A percentile compares a stretch with the other conserved stretches of the same genome.
Evolutionary conservation across 2,888 invertebrate species (phyloP).

Genomic region (Tanypteryx hageni): DNA sequence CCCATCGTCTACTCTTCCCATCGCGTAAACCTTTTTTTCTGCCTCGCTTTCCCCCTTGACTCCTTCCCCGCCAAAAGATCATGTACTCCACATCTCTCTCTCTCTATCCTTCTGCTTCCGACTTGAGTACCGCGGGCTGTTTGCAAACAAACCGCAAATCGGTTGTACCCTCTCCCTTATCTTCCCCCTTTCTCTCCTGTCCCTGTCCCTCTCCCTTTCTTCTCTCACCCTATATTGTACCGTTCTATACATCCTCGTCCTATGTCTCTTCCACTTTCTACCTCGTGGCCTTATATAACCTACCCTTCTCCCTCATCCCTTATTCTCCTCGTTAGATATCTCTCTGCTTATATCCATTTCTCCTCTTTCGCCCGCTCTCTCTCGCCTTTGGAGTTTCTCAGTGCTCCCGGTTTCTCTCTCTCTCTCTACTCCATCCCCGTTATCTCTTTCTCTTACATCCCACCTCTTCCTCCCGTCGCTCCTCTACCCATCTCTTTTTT

Average conservation of each 20-base stretch:
- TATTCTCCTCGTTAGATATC: not conserved
- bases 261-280: not conserved
- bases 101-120: not conserved
- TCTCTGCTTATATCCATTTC: not conserved
- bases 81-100: not conserved
- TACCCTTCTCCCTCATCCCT: not conserved
- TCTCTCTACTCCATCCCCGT: conserved; percentile 2
- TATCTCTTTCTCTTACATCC: conserved; percentile 67
- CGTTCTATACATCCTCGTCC: not conserved
- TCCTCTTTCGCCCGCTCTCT: not conserved
- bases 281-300: not conserved
- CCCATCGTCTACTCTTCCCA: conserved; percentile 22
- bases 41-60: not conserved
- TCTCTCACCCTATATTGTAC: not conserved
- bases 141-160: conserved; percentile 60
- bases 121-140: conserved; percentile 14
- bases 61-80: not conserved
- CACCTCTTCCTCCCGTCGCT: conserved; percentile 64
- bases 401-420: not conserved
- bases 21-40: not conserved
- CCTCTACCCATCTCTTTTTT: not conserved
- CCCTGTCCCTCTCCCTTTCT: not conserved
- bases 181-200: not conserved
- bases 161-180: not conserved
- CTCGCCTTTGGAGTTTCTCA: not conserved